Conservation (phyloP, 2,888 invertebrate species). For the Epistrophe eligans region DNA sequence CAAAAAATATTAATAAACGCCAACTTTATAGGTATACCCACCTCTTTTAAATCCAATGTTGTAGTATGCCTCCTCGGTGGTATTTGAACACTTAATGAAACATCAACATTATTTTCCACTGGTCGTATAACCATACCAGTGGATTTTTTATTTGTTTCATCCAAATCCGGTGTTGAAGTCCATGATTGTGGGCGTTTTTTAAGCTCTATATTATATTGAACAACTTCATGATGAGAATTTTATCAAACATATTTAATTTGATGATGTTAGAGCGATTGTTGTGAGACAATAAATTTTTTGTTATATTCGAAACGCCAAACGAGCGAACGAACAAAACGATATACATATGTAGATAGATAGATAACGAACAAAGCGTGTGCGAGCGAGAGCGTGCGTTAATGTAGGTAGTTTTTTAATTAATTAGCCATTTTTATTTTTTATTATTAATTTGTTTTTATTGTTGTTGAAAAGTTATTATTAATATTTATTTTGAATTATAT, state of each 20-base stretch:
- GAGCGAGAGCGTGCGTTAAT: conserved; percentile 66
- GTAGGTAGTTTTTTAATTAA: conserved; percentile 10
- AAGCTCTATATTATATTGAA: conserved; percentile 84
- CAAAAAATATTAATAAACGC: too few species aligned
- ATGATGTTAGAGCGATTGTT: conserved; percentile 36
- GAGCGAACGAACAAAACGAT: conserved; percentile 59
- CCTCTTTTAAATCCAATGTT: conserved; percentile 84
- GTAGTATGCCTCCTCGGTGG: conserved; percentile 88
- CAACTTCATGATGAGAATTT: conserved; percentile 80
- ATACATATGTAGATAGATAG: not conserved
- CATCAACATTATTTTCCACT: conserved; percentile 86
- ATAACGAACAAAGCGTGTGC: conserved; percentile 71
- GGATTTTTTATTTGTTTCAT: conserved; percentile 82
- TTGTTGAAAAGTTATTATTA: conserved; percentile 25
- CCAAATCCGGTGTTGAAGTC: conserved; percentile 93
- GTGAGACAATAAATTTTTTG: not conserved
- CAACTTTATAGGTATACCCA: conserved; percentile 69
- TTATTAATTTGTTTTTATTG: not conserved
- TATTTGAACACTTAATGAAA: conserved; percentile 88
- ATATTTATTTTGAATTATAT: not conserved
- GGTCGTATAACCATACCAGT: conserved; percentile 82
- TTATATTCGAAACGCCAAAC: conserved; percentile 64
- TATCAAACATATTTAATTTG: conserved; percentile 7
- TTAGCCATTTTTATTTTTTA: conserved; percentile 58
- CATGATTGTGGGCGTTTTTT: conserved; percentile 86